Evolutionary conservation across 2,797 vertebrate species (phyloP).

Genomic region (Sebastes melanostomus): DNA sequence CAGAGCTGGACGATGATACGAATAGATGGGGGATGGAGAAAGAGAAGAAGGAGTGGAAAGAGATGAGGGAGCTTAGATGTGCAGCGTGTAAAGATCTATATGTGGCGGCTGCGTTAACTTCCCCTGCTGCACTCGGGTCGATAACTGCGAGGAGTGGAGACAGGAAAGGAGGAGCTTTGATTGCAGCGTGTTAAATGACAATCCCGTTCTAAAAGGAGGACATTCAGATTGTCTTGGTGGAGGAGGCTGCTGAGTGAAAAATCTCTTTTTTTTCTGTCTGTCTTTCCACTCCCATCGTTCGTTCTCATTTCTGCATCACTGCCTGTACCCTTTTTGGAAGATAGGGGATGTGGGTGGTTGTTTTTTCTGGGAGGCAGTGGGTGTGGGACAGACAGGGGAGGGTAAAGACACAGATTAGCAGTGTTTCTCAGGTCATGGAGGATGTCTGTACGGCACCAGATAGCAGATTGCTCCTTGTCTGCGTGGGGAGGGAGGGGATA

Average conservation of each 20-base stretch:
- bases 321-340: constrained; percentile 7
- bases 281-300: background rate
- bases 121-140: constrained; percentile 38
- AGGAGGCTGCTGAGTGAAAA: background rate
- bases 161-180: constrained; percentile 8
- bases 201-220: constrained; percentile 7
- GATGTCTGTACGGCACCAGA: constrained; percentile 58
- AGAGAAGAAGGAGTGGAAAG: background rate
- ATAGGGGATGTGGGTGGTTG: constrained; percentile 44
- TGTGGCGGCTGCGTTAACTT: constrained; percentile 51
- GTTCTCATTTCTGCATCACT: constrained; percentile 20
- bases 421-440: constrained; percentile 52
- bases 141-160: constrained; percentile 23
- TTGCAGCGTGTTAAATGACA: constrained; percentile 8
- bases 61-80: background rate
- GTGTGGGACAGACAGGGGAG: constrained; percentile 42
- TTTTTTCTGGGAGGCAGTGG: constrained; percentile 35
- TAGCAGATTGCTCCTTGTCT: constrained; percentile 48
- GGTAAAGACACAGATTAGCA: constrained; percentile 55
- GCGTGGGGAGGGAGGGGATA: constrained; percentile 15
- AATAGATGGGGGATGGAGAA: constrained; percentile 3
- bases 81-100: constrained; percentile 30
- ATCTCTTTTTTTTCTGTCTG: constrained; percentile 4
- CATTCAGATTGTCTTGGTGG: background rate
- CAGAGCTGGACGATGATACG: constrained; percentile 10